These are phyloP conservation scores for Cirrhinus mrigala DNA, from an alignment of 2,797 vertebrate species.

Conservation along the genomic window DNA sequence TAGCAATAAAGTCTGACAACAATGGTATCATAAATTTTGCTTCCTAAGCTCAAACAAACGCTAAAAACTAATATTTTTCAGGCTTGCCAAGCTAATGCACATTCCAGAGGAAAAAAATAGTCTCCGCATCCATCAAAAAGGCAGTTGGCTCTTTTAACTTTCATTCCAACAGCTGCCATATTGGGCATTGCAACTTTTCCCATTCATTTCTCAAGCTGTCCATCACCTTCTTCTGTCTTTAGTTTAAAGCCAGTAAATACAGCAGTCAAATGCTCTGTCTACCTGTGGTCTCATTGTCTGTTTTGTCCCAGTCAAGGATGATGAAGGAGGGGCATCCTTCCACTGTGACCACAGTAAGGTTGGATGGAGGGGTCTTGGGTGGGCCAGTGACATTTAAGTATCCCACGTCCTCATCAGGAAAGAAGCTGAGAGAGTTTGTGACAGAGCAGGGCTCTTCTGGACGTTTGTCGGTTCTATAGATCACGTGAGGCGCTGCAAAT, in stretches of 20 bases:
- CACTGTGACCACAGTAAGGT: constrained; percentile 94
- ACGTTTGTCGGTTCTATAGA: constrained; percentile 90
- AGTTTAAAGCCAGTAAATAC: neutral
- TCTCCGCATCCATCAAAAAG: neutral
- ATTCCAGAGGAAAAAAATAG: constrained; percentile 17
- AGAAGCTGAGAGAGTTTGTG: constrained; percentile 89
- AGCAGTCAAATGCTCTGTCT: constrained; percentile 1
- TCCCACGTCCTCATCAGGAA: constrained; percentile 84
- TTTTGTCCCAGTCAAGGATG: constrained; percentile 92
- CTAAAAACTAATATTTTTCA: neutral
- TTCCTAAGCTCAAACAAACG: neutral
- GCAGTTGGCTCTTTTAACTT: constrained; percentile 16
- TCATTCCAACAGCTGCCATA: constrained; percentile 16
- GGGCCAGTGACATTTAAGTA: constrained; percentile 82
- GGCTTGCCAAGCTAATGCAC: constrained; percentile 10
- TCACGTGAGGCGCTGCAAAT: constrained; percentile 87
- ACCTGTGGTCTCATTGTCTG: constrained; percentile 94
- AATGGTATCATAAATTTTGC: constrained; percentile 19
- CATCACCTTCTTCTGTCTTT: neutral
- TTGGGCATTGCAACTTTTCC: neutral
- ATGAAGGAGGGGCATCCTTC: constrained; percentile 96
- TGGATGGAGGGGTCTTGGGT: constrained; percentile 88
- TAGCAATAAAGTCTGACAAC: constrained; percentile 11
- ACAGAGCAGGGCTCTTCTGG: constrained; percentile 93
- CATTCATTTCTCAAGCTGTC: constrained; percentile 8